Conservation (phyloP, 2,797 vertebrate species). For the Tangara arthus region DNA sequence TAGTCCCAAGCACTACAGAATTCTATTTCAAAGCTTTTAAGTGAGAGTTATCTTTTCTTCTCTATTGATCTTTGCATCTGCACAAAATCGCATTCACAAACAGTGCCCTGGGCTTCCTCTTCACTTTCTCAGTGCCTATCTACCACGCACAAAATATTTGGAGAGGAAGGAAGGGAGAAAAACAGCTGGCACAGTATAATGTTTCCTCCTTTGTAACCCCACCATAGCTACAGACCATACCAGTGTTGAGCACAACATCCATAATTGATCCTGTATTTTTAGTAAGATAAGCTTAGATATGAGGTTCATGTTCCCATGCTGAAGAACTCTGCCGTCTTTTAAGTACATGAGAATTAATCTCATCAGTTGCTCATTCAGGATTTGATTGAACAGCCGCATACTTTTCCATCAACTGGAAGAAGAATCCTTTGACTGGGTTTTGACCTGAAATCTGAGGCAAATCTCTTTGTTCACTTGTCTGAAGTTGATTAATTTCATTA, state of each 20-base stretch:
- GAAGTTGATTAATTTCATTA: constrained; percentile 51
- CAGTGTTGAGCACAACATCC: neutral
- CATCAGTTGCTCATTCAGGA: neutral
- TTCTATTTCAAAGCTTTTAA: neutral
- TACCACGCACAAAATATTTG: neutral
- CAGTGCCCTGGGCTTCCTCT: neutral
- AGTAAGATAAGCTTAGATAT: neutral
- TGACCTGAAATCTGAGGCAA: neutral
- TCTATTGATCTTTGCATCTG: neutral
- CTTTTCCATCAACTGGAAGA: neutral
- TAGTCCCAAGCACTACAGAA: neutral
- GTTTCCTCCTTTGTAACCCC: neutral
- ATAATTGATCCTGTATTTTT: neutral
- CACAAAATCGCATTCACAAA: neutral
- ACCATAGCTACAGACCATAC: neutral
- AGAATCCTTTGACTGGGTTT: neutral
- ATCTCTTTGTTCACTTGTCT: constrained; percentile 23
- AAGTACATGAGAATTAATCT: neutral
- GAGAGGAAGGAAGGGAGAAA: neutral
- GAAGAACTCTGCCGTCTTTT: neutral
- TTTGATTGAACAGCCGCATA: neutral
- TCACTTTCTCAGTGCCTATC: neutral
- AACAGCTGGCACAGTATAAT: neutral
- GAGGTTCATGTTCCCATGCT: neutral
- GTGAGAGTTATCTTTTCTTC: neutral